These are phyloP conservation scores for Leptinotarsa tumamoca DNA, from an alignment of 2,888 invertebrate species.

Conservation along the genomic window DNA sequence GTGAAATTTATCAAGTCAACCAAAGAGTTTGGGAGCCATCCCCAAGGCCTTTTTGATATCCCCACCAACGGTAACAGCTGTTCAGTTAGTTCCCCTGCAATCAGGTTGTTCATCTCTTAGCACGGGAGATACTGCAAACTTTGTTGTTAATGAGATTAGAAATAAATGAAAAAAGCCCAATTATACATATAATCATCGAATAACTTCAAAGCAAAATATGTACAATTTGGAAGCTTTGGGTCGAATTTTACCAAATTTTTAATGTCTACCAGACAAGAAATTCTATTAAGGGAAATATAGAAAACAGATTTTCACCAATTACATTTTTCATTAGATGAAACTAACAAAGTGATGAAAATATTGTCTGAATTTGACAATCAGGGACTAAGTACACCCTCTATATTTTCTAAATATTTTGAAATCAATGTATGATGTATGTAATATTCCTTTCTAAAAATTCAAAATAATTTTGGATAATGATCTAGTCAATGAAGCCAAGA, in stretches of 20 bases:
- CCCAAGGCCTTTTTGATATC: too few species aligned
- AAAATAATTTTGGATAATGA: too few species aligned
- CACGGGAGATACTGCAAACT: not conserved
- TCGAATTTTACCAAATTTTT: not conserved
- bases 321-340: too few species aligned
- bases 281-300: not conserved
- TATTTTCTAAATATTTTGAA: too few species aligned
- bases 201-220: not conserved
- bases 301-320: not conserved
- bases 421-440: too few species aligned
- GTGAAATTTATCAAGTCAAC: too few species aligned
- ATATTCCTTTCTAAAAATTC: too few species aligned
- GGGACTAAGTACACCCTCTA: too few species aligned
- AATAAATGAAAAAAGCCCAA: not conserved
- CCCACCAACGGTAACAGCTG: not conserved
- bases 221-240: not conserved
- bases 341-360: too few species aligned
- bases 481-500: too few species aligned
- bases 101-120: not conserved
- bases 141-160: not conserved
- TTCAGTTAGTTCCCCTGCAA: not conserved
- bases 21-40: too few species aligned
- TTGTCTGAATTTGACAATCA: too few species aligned
- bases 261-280: not conserved
- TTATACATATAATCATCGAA: not conserved